phyloP scores from a whole-genome alignment of 1,140 invertebrate genomes.

The Diabrotica virgifera region DNA sequence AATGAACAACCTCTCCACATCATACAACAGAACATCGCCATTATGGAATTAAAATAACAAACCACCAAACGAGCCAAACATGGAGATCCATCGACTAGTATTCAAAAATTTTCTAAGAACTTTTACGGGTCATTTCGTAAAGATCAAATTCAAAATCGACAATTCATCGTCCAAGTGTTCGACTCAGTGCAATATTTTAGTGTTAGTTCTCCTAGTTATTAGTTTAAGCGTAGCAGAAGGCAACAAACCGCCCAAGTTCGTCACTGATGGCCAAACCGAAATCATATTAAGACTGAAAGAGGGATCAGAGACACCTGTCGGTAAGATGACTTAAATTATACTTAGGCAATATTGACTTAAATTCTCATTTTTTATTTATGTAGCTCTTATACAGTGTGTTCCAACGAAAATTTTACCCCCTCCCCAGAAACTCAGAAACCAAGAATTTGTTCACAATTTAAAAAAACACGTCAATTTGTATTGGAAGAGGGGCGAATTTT shows the following conservation, averaged over 20 bases:
- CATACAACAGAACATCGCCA: no score
- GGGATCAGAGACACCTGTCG: conserved; percentile 78
- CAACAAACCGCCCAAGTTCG: conserved; percentile 71
- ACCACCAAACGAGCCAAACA: neutral
- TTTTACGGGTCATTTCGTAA: conserved; percentile 35
- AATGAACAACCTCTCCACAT: no score
- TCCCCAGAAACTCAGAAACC: no score
- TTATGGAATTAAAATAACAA: no score
- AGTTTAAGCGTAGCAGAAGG: conserved; percentile 25
- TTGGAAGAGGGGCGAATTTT: no score
- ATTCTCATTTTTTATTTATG: no score
- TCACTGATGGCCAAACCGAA: conserved; percentile 83
- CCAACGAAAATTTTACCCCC: no score
- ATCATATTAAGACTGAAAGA: conserved; percentile 86
- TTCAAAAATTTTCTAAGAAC: conserved; percentile 29
- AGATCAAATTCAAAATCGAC: conserved; percentile 34
- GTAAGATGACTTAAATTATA: conserved; percentile 65
- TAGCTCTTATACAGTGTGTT: no score
- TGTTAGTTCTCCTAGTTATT: conserved; percentile 26
- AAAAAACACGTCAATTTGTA: no score
- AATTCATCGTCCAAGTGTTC: conserved; percentile 5
- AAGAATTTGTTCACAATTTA: no score
- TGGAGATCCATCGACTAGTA: neutral
- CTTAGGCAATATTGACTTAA: no score
- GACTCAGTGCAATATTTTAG: conserved; percentile 1